Percentiles rank a stretch among this genome's conserved stretches.
Evolutionary conservation across 2,888 invertebrate genomes (phyloP).

Genomic region (Chymomyza procnemis): DNA sequence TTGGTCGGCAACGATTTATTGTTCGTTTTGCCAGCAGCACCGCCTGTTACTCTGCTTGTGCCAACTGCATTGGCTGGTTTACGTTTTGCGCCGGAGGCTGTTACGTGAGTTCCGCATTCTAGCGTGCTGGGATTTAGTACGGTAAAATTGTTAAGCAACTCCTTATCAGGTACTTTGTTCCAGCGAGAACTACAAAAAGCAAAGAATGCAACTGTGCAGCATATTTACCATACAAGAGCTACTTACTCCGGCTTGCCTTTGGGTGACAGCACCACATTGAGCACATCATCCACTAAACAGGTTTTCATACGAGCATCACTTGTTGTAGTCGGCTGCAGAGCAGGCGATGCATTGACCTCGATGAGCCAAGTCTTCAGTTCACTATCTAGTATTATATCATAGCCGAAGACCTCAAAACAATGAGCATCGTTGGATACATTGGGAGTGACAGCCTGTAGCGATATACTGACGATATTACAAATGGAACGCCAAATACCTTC

Average conservation of each 20-base stretch:
- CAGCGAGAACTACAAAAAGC: constrained; percentile 82
- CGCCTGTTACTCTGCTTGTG: no score
- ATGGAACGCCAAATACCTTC: constrained; percentile 93
- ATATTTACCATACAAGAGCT: not conserved
- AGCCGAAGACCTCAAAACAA: constrained; percentile 90
- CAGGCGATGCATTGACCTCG: constrained; percentile 96
- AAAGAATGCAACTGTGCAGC: not conserved
- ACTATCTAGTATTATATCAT: constrained; percentile 95
- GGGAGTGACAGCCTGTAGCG: constrained; percentile 93
- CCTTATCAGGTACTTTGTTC: constrained; percentile 88
- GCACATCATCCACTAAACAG: constrained; percentile 94
- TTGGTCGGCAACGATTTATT: no score
- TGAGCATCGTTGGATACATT: constrained; percentile 94
- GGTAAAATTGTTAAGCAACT: constrained; percentile 87
- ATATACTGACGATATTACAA: constrained; percentile 94
- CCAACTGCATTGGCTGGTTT: no score
- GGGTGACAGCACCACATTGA: constrained; percentile 93
- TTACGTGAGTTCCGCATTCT: not conserved
- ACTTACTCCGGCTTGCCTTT: constrained; percentile 88
- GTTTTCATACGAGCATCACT: constrained; percentile 96
- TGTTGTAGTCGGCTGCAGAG: constrained; percentile 94
- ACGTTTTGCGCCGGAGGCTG: not conserved
- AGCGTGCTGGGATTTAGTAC: constrained; percentile 27
- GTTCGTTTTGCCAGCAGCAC: no score
- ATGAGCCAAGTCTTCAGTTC: constrained; percentile 95